Percentiles rank a stretch among this genome's conserved stretches.
Evolutionary conservation across 2,113 vertebrate genomes (phyloP).

Genomic region (Pagrus major): DNA sequence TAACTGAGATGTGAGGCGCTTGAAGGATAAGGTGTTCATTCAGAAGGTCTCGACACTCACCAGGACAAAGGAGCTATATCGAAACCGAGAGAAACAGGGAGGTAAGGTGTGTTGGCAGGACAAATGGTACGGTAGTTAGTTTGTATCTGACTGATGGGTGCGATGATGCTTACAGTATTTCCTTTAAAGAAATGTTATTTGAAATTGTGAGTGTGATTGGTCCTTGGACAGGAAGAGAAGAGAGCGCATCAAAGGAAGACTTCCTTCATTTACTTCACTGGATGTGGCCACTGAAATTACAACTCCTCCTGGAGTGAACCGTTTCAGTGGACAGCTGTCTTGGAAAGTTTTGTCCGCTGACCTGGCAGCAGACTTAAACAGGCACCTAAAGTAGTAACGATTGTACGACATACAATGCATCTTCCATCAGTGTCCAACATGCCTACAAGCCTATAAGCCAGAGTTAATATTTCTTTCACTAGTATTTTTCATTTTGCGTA

Average conservation of each 20-base stretch:
- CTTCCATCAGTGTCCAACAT: background rate
- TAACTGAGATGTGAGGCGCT: slow-evolving; percentile 62
- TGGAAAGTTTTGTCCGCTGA: background rate
- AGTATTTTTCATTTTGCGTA: background rate
- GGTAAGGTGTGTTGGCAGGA: slow-evolving; percentile 50
- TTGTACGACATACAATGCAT: background rate
- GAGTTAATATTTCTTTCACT: background rate
- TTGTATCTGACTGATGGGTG: background rate
- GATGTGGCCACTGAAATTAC: background rate
- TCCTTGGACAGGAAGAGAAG: background rate
- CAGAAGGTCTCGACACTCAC: slow-evolving; percentile 67
- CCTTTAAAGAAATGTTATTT: background rate
- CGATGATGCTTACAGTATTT: background rate
- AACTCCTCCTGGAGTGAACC: background rate
- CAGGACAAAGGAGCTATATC: slow-evolving; percentile 51
- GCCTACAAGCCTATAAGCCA: background rate
- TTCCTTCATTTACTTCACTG: background rate
- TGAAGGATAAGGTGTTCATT: slow-evolving; percentile 77
- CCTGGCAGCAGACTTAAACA: background rate
- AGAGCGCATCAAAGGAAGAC: background rate
- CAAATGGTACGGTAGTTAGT: background rate
- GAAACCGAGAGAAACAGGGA: slow-evolving; percentile 51
- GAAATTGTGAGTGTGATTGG: background rate
- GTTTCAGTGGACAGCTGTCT: background rate
- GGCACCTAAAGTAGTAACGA: background rate